phyloP scores from a whole-genome alignment of 2,797 vertebrate genomes.

The Arrhamphus sclerolepis region DNA sequence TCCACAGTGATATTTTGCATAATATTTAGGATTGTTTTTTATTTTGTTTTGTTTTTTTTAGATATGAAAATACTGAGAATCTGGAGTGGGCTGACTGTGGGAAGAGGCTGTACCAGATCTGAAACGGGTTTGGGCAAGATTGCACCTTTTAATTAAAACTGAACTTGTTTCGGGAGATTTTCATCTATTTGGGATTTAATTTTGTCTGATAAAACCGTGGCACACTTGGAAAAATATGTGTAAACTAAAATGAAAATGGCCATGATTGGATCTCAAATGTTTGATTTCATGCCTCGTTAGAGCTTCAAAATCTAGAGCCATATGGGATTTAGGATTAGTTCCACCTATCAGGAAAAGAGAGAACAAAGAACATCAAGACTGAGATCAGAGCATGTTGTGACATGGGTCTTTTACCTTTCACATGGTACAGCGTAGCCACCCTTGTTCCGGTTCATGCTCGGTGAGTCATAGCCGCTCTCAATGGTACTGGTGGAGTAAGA shows the following conservation, averaged over 20 bases:
- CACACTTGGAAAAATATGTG: no score
- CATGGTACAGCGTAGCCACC: conserved; percentile 43
- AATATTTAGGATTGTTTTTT: no score
- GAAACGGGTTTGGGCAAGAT: no score
- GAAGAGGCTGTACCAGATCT: no score
- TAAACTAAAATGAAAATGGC: neutral
- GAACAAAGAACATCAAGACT: conserved; percentile 37
- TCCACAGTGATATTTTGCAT: no score
- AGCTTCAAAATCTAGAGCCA: conserved; percentile 20
- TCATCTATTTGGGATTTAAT: neutral
- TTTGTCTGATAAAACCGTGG: no score
- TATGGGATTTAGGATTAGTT: conserved; percentile 44
- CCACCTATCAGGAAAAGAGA: conserved; percentile 11
- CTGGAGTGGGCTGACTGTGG: no score
- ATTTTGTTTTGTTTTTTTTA: no score
- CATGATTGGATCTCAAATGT: no score
- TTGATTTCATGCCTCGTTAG: neutral
- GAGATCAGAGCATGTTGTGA: conserved; percentile 17
- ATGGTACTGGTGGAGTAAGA: conserved; percentile 60
- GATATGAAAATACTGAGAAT: no score
- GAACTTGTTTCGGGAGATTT: no score
- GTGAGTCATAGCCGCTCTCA: conserved; percentile 78
- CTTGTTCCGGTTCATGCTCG: conserved; percentile 62
- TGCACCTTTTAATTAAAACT: no score
- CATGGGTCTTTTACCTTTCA: conserved; percentile 68